Evolutionary conservation across 2,888 invertebrate species (phyloP).

Genomic region (Cephus rjabovi): DNA sequence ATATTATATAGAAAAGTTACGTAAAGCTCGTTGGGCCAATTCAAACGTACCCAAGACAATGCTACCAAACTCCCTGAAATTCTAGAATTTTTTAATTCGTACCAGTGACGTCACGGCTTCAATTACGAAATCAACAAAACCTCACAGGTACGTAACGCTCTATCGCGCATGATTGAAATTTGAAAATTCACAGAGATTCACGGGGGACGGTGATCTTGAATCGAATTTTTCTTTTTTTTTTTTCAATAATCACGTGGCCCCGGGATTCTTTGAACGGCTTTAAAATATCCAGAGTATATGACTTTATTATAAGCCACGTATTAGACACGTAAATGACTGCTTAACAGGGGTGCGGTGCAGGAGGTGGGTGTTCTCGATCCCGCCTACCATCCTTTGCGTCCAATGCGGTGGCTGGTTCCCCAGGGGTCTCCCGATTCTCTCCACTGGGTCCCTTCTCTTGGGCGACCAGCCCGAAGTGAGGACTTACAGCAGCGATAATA

Average conservation of each 20-base stretch:
- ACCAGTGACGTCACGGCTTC: background rate
- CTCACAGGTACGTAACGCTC: background rate
- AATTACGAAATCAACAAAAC: background rate
- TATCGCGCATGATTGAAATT: background rate
- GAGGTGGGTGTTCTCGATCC: slow-evolving; percentile 61
- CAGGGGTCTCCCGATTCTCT: slow-evolving; percentile 60
- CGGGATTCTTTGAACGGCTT: background rate
- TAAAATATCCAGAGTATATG: slow-evolving; percentile 4
- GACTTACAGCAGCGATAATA: slow-evolving; percentile 48
- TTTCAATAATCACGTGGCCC: background rate
- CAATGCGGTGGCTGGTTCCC: slow-evolving; percentile 64
- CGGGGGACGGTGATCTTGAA: background rate
- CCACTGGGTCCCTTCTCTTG: slow-evolving; percentile 51
- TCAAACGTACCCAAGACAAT: too few species aligned
- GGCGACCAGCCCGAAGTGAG: slow-evolving; percentile 19
- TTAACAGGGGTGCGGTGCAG: slow-evolving; percentile 30
- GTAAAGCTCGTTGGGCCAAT: too few species aligned
- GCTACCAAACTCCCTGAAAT: too few species aligned
- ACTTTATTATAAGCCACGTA: slow-evolving; percentile 2
- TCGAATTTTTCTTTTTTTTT: background rate
- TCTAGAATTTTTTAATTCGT: too few species aligned
- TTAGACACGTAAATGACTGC: slow-evolving; percentile 32
- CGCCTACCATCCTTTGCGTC: slow-evolving; percentile 67
- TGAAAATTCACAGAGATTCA: background rate
- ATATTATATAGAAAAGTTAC: too few species aligned